These are phyloP conservation scores for Lymantria monacha DNA, from an alignment of 2,888 invertebrate genomes.

Conservation along the genomic window DNA sequence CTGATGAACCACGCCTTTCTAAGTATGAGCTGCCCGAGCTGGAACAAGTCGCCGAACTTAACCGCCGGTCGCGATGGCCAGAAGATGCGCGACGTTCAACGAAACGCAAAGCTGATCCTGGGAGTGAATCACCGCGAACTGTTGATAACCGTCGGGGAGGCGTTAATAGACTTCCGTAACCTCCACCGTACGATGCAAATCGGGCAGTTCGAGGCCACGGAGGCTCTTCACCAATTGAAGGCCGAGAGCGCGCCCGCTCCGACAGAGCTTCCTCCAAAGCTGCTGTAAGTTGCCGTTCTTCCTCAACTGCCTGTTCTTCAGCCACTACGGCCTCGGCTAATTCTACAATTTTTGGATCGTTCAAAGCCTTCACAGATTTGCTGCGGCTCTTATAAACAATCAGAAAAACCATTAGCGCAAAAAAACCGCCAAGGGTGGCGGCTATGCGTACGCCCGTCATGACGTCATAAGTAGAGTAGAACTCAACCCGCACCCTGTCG, in stretches of 20 bases:
- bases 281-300: slow-evolving; percentile 88
- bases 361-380: slow-evolving; percentile 87
- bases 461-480: slow-evolving; percentile 95
- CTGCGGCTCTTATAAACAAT: slow-evolving; percentile 95
- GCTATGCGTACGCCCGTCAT: slow-evolving; percentile 97
- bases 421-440: slow-evolving; percentile 94
- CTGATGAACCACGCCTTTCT: slow-evolving; percentile 90
- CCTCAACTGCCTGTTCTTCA: slow-evolving; percentile 85
- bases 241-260: slow-evolving; percentile 74
- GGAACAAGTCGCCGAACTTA: slow-evolving; percentile 92
- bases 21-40: slow-evolving; percentile 92
- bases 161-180: slow-evolving; percentile 87
- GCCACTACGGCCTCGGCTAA: slow-evolving; percentile 89
- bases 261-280: slow-evolving; percentile 85
- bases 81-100: slow-evolving; percentile 75
- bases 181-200: slow-evolving; percentile 79
- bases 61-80: slow-evolving; percentile 81
- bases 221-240: slow-evolving; percentile 87
- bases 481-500: slow-evolving; percentile 89
- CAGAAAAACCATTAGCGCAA: slow-evolving; percentile 94
- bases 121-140: slow-evolving; percentile 82
- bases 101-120: slow-evolving; percentile 80
- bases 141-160: slow-evolving; percentile 85
- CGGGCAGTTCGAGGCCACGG: slow-evolving; percentile 71
- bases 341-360: slow-evolving; percentile 91